Base-by-base conservation (phyloP, 2,888 invertebrate species). In the Timema podura region DNA sequence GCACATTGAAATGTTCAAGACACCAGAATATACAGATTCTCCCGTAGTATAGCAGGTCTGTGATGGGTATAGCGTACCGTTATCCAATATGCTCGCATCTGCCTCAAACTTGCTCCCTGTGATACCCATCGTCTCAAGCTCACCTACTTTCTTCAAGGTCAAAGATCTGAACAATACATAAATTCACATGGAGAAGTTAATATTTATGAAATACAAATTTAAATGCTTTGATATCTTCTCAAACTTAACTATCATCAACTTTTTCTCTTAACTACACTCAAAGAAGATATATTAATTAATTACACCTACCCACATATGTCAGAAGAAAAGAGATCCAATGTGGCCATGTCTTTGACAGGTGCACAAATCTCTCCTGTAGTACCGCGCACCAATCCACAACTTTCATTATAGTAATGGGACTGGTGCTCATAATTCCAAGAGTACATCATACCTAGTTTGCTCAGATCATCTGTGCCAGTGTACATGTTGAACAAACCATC, bases 301-400 rank as follows among this genome's bases (percentile, higher is more conserved):
- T 30, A 47, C 67, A 86, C 85, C 82, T 78, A 91, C 87, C 92
- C 88, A 85, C 94, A 94, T 71, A 93, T 82, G 81, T 94, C 94
- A 0, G 91, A 83, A 0, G 89, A 86, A 80, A 92, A 95, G 72
- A 95, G 81, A 0, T 85, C 81, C 6, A 92, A 81, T 48, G 84
- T 83, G 9, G 85, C 81, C 65, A 86, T 85, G 0, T 85, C 82
- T 0, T 82, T 76, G 70, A 88, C 83, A 0, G 76, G 74, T 44
- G 93, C 91, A 87, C 91, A 93, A 44, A 93, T 81, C 81, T 94
- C 94, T 0, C 94, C 94, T 0, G 89, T 87, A 9, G 90, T 89
- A 15, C 94, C 94, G 75, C 85, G 84, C 6, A 94, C 87, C 51
- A 77, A 77, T 3, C 88, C 90, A 78, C 95, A 95, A 10, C 76